Conservation (phyloP, 2,888 invertebrate species). For the Hydraecia micacea region DNA sequence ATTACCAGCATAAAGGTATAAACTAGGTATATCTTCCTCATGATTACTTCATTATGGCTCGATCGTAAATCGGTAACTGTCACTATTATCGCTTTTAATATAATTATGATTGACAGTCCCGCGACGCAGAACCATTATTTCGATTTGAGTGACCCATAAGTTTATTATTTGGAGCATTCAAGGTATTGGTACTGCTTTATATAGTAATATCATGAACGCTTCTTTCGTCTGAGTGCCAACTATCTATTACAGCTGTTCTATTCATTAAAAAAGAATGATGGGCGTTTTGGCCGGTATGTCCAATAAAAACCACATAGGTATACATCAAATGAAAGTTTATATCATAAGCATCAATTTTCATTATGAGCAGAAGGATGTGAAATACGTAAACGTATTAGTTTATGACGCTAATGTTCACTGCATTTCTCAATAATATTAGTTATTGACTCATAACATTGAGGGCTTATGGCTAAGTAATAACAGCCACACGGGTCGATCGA, state of each 20-base stretch:
- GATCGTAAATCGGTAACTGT: constrained; percentile 28
- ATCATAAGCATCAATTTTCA: too few species aligned
- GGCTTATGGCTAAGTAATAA: too few species aligned
- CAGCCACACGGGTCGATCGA: too few species aligned
- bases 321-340: too few species aligned
- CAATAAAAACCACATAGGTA: too few species aligned
- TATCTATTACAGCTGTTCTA: not conserved
- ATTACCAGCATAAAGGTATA: constrained; percentile 5
- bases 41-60: not conserved
- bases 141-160: not conserved
- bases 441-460: too few species aligned
- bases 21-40: not conserved
- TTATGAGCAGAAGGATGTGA: too few species aligned
- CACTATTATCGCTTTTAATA: constrained; percentile 7
- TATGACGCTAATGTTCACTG: too few species aligned
- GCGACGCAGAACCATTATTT: constrained; percentile 30
- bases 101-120: constrained; percentile 22
- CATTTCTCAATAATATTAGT: too few species aligned
- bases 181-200: constrained; percentile 8
- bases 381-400: too few species aligned
- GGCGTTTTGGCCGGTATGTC: too few species aligned
- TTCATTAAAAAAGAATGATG: not conserved
- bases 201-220: not conserved
- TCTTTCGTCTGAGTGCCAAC: not conserved
- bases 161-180: not conserved